Base-by-base conservation (phyloP, 2,888 invertebrate genomes). In the Ethmia dodecea region DNA sequence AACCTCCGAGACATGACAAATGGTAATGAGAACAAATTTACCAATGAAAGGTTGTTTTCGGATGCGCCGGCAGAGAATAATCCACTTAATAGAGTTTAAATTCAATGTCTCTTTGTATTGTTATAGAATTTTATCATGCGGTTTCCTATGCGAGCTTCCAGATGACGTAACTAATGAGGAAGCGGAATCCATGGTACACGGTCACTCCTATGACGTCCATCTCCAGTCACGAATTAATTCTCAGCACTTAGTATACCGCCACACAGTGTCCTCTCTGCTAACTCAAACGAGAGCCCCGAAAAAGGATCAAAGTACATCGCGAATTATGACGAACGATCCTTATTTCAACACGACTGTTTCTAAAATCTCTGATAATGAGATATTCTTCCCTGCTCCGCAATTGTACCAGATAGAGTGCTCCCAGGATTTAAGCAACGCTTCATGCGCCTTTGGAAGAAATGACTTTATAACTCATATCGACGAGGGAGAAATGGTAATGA, bases 331-430 rank as follows among this genome's bases (percentile, higher is more conserved):
- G 18, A 90, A 90, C 51, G 86, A 91, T 45, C 88, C 88, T 9
- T 80, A 77, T 38, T 90, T 88, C 49, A 83, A 86, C 37, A 88
- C 87, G 0, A 86, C 89, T 0, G 77, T 91, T 26, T 79, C 90
- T 9, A 88, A 80, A 59, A 55, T 91, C 4, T 88, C 89, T 0
- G 78, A 81, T 18, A 72, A 68, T 24, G 65, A 77, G 35, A 77
- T 89, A 42, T 92, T 89, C 65, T 92, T 92, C 52, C 92, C 92
- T 1, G 83, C 90, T 0, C 81, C 87, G 4, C 78, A 81, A 13
- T 58, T 91, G 10, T 90, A 83, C 64, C 45, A 76, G 56, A 52
- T 80, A 48, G 58, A 72, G 47, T 65, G 86, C 55, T 53, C 47
- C 10, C 52, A 77, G 32, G 68, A 68, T 28, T 59, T 79, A 0